Evolutionary conservation across 2,113 vertebrate genomes (phyloP).

Genomic region (Pelusios castaneus): DNA sequence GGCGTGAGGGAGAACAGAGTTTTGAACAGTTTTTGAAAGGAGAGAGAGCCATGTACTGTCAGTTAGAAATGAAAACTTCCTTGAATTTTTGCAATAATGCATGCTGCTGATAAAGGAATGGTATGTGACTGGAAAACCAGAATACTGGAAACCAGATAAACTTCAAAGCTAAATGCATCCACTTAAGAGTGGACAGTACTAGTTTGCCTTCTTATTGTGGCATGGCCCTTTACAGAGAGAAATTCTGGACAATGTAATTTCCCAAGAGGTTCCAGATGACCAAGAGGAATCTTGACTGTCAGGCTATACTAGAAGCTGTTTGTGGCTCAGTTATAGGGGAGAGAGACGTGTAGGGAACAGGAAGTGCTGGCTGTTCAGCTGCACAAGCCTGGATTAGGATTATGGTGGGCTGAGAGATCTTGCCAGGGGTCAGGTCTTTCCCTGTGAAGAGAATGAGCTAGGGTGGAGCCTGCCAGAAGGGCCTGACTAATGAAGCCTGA

Average conservation of each 20-base stretch:
- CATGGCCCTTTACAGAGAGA: neutral
- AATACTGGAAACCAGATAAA: neutral
- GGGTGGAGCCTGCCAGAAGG: neutral
- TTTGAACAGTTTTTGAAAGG: neutral
- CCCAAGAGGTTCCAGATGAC: neutral
- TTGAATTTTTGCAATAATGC: neutral
- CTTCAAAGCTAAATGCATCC: neutral
- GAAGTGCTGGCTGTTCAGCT: neutral
- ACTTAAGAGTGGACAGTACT: neutral
- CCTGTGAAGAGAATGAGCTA: neutral
- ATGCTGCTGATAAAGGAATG: neutral
- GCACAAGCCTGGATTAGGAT: neutral
- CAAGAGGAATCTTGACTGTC: constrained; percentile 3
- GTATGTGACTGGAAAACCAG: neutral
- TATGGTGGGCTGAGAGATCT: neutral
- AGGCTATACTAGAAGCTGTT: rapidly evolving
- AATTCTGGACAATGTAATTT: neutral
- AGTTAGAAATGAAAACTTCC: neutral
- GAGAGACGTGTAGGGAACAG: neutral
- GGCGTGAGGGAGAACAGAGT: neutral
- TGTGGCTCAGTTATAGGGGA: neutral
- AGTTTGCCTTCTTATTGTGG: neutral
- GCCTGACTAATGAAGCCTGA: neutral
- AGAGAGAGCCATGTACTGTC: neutral
- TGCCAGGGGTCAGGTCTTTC: neutral